Evolutionary conservation across 1,140 invertebrate species (phyloP).

Genomic region (Drosophila tropicalis): DNA sequence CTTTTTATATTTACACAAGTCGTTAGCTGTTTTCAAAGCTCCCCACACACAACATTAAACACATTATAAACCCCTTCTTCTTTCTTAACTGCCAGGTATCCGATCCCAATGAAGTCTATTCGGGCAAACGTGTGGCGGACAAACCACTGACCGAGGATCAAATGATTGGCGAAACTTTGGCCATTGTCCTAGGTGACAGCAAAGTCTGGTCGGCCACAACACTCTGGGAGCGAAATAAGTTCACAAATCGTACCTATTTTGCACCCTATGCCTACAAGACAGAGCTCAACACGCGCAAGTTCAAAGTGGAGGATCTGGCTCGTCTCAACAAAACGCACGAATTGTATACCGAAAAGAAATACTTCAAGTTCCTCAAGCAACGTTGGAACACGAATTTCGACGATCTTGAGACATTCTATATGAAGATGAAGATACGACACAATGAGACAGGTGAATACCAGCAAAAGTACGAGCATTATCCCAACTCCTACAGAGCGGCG

Average conservation of each 20-base stretch:
- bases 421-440: conserved; percentile 96
- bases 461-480: conserved; percentile 95
- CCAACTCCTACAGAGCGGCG: conserved; percentile 94
- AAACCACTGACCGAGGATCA: conserved; percentile 95
- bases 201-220: conserved; percentile 96
- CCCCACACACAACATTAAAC: conserved; percentile 6
- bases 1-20: conserved; percentile 67
- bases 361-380: conserved; percentile 94
- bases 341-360: conserved; percentile 92
- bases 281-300: conserved; percentile 92
- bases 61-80: conserved; percentile 22
- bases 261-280: conserved; percentile 97
- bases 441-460: conserved; percentile 92
- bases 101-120: conserved; percentile 96
- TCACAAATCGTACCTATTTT: conserved; percentile 95
- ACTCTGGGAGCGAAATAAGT: conserved; percentile 98
- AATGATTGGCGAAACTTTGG: conserved; percentile 96
- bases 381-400: conserved; percentile 97
- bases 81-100: conserved; percentile 86
- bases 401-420: conserved; percentile 94
- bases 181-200: conserved; percentile 94
- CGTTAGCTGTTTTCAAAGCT: conserved; percentile 37
- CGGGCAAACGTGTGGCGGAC: conserved; percentile 94
- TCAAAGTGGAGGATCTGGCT: conserved; percentile 94
- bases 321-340: conserved; percentile 91